These are phyloP conservation scores for Neoniphon sammara DNA, from an alignment of 2,797 vertebrate species.

Conservation along the genomic window DNA sequence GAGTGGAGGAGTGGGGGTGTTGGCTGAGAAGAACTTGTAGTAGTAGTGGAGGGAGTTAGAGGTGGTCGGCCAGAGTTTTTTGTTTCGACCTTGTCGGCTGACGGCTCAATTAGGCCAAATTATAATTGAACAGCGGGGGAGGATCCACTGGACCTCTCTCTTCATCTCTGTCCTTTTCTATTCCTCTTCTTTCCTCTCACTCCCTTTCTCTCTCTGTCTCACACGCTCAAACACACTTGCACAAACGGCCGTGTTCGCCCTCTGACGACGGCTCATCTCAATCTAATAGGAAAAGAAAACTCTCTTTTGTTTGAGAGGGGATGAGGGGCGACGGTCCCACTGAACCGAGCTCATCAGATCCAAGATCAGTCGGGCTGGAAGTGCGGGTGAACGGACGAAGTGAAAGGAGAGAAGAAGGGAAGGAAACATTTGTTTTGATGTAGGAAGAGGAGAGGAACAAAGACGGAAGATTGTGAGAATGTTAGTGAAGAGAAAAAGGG, in stretches of 20 bases:
- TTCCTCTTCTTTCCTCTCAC: neutral
- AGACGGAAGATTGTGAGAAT: neutral
- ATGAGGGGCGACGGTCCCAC: conserved; percentile 9
- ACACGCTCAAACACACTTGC: conserved; percentile 27
- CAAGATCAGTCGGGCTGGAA: conserved; percentile 7
- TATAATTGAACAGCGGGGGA: conserved; percentile 48
- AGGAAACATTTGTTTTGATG: neutral
- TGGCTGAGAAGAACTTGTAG: neutral
- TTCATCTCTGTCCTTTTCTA: neutral
- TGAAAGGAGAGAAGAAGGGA: conserved; percentile 23
- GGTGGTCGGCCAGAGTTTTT: conserved; percentile 15
- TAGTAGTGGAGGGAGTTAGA: neutral
- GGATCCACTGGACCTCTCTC: conserved; percentile 26
- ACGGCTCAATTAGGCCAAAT: conserved; percentile 70
- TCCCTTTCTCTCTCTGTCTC: neutral
- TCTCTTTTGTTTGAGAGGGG: conserved; percentile 52
- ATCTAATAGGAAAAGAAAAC: conserved; percentile 68
- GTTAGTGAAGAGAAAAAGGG: neutral
- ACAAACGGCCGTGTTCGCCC: conserved; percentile 13
- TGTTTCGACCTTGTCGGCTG: conserved; percentile 48
- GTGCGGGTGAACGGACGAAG: conserved; percentile 3
- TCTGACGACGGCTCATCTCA: conserved; percentile 42
- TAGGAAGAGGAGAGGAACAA: neutral
- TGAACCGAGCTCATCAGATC: neutral
- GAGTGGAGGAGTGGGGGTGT: neutral